Conservation (phyloP, 2,888 invertebrate species). For the Suillia variegata region DNA sequence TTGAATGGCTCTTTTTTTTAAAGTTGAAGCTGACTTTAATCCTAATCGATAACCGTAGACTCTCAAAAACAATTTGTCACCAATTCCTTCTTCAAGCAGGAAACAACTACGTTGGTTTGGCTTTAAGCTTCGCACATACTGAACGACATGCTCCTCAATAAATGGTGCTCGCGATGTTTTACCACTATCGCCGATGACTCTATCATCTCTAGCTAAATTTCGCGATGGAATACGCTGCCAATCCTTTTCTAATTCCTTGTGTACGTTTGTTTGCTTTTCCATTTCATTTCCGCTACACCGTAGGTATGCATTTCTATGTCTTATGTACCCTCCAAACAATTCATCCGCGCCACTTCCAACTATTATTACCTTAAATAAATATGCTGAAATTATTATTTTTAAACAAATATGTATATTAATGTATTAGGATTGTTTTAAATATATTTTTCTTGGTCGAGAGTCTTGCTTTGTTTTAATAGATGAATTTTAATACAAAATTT, state of each 20-base stretch:
- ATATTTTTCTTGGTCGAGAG: too few relatives aligned
- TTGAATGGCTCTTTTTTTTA: conserved; percentile 94
- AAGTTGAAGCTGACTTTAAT: conserved; percentile 66
- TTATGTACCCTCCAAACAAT: conserved; percentile 90
- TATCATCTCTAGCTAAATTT: conserved; percentile 94
- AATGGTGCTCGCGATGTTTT: conserved; percentile 82
- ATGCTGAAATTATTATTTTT: neutral
- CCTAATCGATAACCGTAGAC: conserved; percentile 73
- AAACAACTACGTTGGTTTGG: conserved; percentile 67
- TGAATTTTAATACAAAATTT: too few relatives aligned
- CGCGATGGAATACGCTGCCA: conserved; percentile 84
- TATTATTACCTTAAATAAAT: conserved; percentile 69
- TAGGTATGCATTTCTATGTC: conserved; percentile 78
- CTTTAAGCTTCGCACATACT: conserved; percentile 68
- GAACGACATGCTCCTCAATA: conserved; percentile 73
- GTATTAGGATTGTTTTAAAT: too few relatives aligned
- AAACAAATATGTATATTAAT: neutral
- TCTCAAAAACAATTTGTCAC: conserved; percentile 91
- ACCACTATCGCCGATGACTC: conserved; percentile 89
- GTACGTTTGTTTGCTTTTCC: conserved; percentile 63
- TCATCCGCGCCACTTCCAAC: conserved; percentile 98
- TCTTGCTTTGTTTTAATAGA: too few relatives aligned
- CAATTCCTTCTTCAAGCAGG: conserved; percentile 71
- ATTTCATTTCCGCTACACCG: conserved; percentile 64
- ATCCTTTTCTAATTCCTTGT: conserved; percentile 75